A percentile compares a stretch with the other conserved stretches of the same genome.
Conservation (phyloP, 1,140 invertebrate genomes). For the Scaptomyza hsui region DNA sequence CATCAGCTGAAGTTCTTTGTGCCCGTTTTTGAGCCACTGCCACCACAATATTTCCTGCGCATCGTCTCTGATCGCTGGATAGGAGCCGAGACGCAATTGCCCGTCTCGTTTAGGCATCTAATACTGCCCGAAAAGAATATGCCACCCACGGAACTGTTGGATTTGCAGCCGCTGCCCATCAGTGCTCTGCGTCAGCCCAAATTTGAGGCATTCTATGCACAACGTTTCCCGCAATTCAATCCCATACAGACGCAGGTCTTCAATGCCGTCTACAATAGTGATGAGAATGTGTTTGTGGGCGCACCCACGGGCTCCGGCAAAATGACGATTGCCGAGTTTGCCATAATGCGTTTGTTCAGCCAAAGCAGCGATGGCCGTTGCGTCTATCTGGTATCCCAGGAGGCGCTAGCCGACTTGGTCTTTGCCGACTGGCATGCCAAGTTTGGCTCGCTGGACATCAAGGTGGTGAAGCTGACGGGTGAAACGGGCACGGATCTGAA, state of each 20-base stretch:
- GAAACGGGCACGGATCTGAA: slow-evolving; percentile 99
- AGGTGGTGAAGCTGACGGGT: slow-evolving; percentile 96
- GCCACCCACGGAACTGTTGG: slow-evolving; percentile 98
- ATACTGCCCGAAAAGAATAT: slow-evolving; percentile 99
- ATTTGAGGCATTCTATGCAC: slow-evolving; percentile 94
- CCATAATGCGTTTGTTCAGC: slow-evolving; percentile 94
- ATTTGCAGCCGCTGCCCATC: slow-evolving; percentile 97
- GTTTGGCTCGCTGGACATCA: slow-evolving; percentile 89
- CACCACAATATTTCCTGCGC: slow-evolving; percentile 98
- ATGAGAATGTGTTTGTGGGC: slow-evolving; percentile 99
- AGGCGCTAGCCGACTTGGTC: slow-evolving; percentile 95
- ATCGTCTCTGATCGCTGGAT: slow-evolving; percentile 93
- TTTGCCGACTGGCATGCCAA: slow-evolving; percentile 96
- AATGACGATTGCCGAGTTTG: slow-evolving; percentile 98
- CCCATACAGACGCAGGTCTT: slow-evolving; percentile 99
- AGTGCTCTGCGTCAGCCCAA: slow-evolving; percentile 92
- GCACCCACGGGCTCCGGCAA: slow-evolving; percentile 99
- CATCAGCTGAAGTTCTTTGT: slow-evolving; percentile 99
- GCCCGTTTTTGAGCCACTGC: slow-evolving; percentile 98
- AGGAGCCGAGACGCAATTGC: slow-evolving; percentile 97
- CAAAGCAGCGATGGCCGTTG: slow-evolving; percentile 89
- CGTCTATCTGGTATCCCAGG: slow-evolving; percentile 97
- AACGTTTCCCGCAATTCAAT: slow-evolving; percentile 97
- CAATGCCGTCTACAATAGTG: slow-evolving; percentile 98
- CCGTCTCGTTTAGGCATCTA: slow-evolving; percentile 98